A percentile compares a stretch with the other conserved stretches of the same genome.
Evolutionary conservation across 2,113 vertebrate genomes (phyloP).

Genomic region (Herpetotheres cachinnans): DNA sequence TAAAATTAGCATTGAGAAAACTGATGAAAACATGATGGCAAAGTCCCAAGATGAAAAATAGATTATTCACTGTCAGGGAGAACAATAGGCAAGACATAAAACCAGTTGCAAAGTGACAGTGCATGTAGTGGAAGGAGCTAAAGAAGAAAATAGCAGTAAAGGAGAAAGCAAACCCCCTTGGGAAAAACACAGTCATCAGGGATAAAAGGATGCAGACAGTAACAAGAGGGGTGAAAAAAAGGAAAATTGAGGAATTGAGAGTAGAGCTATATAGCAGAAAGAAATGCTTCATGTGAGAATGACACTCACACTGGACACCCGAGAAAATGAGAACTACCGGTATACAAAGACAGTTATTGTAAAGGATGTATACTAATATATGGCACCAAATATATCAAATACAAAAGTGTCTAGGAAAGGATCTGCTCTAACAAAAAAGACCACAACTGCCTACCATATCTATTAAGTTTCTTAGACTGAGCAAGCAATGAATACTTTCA

Average conservation of each 20-base stretch:
- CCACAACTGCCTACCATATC: not conserved
- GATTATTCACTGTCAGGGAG: slow-evolving; percentile 66
- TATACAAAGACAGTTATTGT: not conserved
- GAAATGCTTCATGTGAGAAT: not conserved
- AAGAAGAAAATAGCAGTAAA: slow-evolving; percentile 16
- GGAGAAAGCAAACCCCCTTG: not conserved
- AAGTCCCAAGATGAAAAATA: slow-evolving; percentile 58
- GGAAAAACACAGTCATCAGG: slow-evolving; percentile 10
- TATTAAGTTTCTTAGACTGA: not conserved
- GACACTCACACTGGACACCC: not conserved
- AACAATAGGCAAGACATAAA: slow-evolving; percentile 65
- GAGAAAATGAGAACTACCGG: not conserved
- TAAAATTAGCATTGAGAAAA: slow-evolving; percentile 60
- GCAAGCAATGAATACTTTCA: not conserved
- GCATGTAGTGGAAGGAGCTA: not conserved
- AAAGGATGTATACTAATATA: not conserved
- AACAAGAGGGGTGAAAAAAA: not conserved
- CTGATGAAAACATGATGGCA: slow-evolving; percentile 35
- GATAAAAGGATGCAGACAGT: slow-evolving; percentile 1
- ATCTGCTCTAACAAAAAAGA: not conserved
- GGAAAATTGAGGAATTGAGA: not conserved
- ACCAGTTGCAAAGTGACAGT: slow-evolving; percentile 14
- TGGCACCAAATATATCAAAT: not conserved
- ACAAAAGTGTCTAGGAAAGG: not conserved
- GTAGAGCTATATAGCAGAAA: not conserved